Evolutionary conservation across 1,140 invertebrate species (phyloP).

Genomic region (Babylonia areolata): DNA sequence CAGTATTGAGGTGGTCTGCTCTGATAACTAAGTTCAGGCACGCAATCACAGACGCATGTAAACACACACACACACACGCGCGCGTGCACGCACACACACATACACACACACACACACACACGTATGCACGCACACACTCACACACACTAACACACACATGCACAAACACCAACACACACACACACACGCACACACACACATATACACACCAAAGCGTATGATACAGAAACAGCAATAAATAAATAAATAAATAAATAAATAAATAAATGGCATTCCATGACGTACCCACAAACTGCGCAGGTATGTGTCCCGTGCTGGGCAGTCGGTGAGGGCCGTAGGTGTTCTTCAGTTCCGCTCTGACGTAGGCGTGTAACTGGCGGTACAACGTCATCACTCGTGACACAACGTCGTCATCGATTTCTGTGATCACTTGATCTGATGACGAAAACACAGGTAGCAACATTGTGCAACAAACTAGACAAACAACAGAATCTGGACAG

Average conservation of each 20-base stretch:
- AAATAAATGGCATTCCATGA: not conserved
- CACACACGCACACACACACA: not conserved
- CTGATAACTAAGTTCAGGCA: too few species aligned
- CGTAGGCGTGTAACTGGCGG: constrained; percentile 80
- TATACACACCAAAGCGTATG: not conserved
- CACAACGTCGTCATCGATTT: not conserved
- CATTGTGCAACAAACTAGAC: not conserved
- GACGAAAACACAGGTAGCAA: not conserved
- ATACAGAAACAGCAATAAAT: not conserved
- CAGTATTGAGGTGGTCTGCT: too few species aligned
- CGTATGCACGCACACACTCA: not conserved
- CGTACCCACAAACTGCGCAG: constrained; percentile 80
- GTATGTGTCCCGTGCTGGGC: constrained; percentile 69
- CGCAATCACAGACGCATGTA: not conserved
- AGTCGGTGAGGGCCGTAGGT: constrained; percentile 71
- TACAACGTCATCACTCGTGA: constrained; percentile 7
- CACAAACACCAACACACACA: not conserved
- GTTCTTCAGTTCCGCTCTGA: constrained; percentile 87
- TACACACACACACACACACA: not conserved
- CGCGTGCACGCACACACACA: not conserved
- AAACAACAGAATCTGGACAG: not conserved
- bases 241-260: not conserved
- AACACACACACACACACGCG: not conserved
- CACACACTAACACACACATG: not conserved
- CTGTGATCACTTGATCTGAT: not conserved